Percentiles rank a stretch among this genome's conserved stretches.
phyloP scores from a whole-genome alignment of 2,797 vertebrate genomes.

The Lepus oiostolus region DNA sequence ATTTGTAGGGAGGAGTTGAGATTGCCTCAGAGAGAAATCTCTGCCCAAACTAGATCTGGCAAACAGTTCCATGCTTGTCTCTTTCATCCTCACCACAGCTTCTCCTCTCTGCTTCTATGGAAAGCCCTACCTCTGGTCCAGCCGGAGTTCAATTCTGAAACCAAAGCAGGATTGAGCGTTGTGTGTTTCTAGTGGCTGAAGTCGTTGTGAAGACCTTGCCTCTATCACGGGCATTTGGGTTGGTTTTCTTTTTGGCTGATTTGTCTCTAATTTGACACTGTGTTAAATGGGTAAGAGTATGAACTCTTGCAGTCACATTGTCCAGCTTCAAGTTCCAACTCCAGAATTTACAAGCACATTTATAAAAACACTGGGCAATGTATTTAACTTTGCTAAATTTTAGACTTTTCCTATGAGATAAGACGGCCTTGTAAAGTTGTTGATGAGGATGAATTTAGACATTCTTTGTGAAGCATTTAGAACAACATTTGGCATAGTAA shows the following conservation, averaged over 20 bases:
- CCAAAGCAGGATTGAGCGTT: neutral
- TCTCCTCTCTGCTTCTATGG: neutral
- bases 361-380: neutral
- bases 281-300: neutral
- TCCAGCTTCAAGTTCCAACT: constrained; percentile 6
- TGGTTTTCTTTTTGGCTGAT: neutral
- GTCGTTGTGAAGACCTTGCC: neutral
- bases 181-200: constrained; percentile 5
- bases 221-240: neutral
- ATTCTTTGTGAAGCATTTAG: neutral
- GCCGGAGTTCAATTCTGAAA: constrained; percentile 67
- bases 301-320: neutral
- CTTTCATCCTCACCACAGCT: constrained; percentile 1
- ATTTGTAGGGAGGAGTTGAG: neutral
- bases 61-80: neutral
- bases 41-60: neutral
- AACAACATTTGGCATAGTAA: neutral
- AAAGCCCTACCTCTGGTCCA: neutral
- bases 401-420: neutral
- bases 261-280: neutral
- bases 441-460: neutral
- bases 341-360: neutral
- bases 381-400: neutral
- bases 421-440: neutral
- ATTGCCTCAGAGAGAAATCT: neutral